Evolutionary conservation across 2,113 vertebrate species (phyloP).

Genomic region (Myiopsitta monachus): DNA sequence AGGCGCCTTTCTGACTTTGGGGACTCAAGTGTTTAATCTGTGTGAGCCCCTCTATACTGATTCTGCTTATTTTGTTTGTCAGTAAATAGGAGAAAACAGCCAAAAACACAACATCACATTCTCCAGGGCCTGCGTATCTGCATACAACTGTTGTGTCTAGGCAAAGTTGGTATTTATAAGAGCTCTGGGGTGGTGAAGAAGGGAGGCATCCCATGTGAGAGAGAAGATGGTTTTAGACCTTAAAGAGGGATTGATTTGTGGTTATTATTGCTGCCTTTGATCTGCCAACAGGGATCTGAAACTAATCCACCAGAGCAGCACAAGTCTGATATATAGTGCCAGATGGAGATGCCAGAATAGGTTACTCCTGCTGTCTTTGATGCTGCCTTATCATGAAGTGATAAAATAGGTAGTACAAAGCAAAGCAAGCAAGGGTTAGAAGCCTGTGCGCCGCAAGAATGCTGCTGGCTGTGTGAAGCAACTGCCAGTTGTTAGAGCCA

Average conservation of each 20-base stretch:
- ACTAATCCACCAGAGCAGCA: slow-evolving; percentile 35
- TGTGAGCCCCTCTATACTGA: neutral
- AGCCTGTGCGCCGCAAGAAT: neutral
- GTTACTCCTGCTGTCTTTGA: slow-evolving; percentile 42
- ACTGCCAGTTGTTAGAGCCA: neutral
- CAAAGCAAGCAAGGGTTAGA: neutral
- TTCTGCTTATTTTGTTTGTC: neutral
- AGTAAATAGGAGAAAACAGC: neutral
- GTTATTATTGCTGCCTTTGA: slow-evolving; percentile 55
- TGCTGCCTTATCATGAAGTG: neutral
- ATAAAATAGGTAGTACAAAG: slow-evolving; percentile 6
- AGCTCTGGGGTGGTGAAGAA: neutral
- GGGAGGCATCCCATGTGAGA: neutral
- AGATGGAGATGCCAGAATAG: slow-evolving; percentile 50
- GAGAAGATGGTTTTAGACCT: slow-evolving; percentile 15
- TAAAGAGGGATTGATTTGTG: slow-evolving; percentile 65
- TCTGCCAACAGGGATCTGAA: slow-evolving; percentile 56
- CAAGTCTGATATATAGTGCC: slow-evolving; percentile 30
- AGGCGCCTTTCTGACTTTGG: neutral
- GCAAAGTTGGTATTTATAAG: slow-evolving; percentile 19
- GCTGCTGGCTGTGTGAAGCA: neutral
- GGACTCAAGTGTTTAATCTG: neutral
- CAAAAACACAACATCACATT: neutral
- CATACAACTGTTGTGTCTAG: neutral
- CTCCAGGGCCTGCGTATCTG: neutral